Evolutionary conservation across 2,888 invertebrate genomes (phyloP).

Genomic region (Brachyptera risi): DNA sequence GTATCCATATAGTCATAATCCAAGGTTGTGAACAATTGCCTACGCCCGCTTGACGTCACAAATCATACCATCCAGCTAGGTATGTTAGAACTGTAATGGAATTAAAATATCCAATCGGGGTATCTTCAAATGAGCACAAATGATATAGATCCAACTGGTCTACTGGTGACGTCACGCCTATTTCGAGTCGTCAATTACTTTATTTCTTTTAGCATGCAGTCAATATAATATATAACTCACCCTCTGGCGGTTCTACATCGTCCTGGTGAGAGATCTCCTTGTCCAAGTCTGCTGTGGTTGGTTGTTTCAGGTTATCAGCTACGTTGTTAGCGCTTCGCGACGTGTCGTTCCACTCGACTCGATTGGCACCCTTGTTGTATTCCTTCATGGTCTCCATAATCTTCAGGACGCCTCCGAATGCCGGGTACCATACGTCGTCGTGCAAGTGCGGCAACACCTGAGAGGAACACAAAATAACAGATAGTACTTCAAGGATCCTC

Average conservation of each 20-base stretch:
- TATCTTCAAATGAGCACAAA: too few species aligned
- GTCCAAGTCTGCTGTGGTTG: background rate
- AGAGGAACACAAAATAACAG: background rate
- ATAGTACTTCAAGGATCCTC: too few species aligned
- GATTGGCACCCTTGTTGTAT: background rate
- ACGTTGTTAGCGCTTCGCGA: background rate
- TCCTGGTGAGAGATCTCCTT: background rate
- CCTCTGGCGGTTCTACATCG: background rate
- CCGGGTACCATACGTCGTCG: conserved; percentile 59
- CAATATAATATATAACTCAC: too few species aligned
- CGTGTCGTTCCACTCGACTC: background rate
- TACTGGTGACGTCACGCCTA: too few species aligned
- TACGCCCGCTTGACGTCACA: background rate
- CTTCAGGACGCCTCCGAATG: conserved; percentile 50
- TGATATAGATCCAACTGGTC: too few species aligned
- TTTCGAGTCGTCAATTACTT: too few species aligned
- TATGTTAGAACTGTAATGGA: too few species aligned
- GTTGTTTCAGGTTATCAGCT: background rate
- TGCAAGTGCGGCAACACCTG: conserved; percentile 52
- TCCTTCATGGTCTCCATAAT: conserved; percentile 17
- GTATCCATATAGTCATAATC: too few species aligned
- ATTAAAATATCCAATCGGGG: too few species aligned
- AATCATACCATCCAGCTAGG: too few species aligned
- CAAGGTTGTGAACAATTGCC: background rate
- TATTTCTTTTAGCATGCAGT: too few species aligned